Base-by-base conservation (phyloP, 2,888 invertebrate genomes). In the Campoplex capitator region DNA sequence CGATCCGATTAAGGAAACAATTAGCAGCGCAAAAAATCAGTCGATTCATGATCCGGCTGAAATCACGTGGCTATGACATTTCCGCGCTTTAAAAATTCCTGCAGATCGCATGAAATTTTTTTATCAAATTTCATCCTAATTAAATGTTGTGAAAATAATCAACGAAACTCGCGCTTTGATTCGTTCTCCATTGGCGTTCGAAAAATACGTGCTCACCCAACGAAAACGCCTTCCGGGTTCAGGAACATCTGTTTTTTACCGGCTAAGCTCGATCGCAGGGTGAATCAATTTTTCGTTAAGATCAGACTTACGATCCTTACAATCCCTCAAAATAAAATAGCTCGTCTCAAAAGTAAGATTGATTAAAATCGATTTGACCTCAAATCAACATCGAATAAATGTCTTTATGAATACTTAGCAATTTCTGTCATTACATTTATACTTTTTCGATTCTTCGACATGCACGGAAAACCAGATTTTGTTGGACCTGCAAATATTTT, bases 161-260 rank as follows among this genome's bases (percentile, higher is more conserved):
- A 6, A 28, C 13, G 32, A 62, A 62, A 62, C 13, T 62, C 62
- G 62, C 32, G 16, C 0, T 23, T 23, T 3, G 16, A 62, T 32
- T 62, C 28, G 62, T 13, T 62, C 62, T 13, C 32, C 13, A 62
- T 16, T 32, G 42, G 7, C 18, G 11, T 16, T 56, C 54, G 78
- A 73, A 71, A 71, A 70, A 38, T 23, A 42, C 51, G 58, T 54
- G 83, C 42, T 77, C 83, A 48, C 38, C n/a, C 54, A 77, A 76
- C 65, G 83, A 58, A 23, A 73, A 83, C 83, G 83, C 23, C 51
- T 77, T 83, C 83, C 83, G 71, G 83, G 83, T 83, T 73, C 62
- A 62, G 32, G 28, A 28, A 62, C 32, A 62, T 62, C 28, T 32
- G 32, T 58, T 13, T 9, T 28, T 3, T 28, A 28, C 28, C 13